Percentiles rank a stretch among this genome's conserved stretches.
Conservation (phyloP, 2,113 vertebrate genomes). For the Proterorhinus semilunaris region DNA sequence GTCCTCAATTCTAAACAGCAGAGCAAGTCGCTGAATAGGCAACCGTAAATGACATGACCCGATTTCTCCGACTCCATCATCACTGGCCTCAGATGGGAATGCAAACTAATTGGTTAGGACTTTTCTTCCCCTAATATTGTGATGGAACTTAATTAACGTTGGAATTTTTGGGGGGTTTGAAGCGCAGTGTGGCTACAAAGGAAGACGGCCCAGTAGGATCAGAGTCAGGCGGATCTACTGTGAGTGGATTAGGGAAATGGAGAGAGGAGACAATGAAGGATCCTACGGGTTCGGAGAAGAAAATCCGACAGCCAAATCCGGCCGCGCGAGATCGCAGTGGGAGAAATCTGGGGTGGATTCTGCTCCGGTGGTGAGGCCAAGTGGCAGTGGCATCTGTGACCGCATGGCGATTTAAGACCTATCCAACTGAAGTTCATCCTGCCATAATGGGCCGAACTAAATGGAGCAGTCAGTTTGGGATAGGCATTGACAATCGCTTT, state of each 20-base stretch:
- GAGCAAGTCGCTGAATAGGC: constrained; percentile 20
- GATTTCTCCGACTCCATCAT: constrained; percentile 60
- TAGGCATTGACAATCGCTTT: neutral
- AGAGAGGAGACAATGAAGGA: constrained; percentile 36
- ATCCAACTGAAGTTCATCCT: constrained; percentile 39
- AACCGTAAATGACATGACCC: constrained; percentile 58
- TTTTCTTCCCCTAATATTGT: constrained; percentile 48
- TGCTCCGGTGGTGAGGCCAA: constrained; percentile 18
- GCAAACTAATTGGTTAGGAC: constrained; percentile 58
- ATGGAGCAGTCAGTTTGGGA: neutral
- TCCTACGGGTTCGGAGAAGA: constrained; percentile 29
- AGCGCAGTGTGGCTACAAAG: constrained; percentile 38
- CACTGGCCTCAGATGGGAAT: constrained; percentile 50
- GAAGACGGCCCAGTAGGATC: constrained; percentile 47
- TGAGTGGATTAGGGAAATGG: constrained; percentile 58
- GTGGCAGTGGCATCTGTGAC: constrained; percentile 46
- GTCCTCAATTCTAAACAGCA: constrained; percentile 24
- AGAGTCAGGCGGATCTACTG: constrained; percentile 48
- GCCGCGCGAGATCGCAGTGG: constrained; percentile 28
- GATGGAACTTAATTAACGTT: constrained; percentile 60
- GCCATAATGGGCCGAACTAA: constrained; percentile 8
- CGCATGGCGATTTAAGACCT: constrained; percentile 48
- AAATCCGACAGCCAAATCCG: constrained; percentile 41
- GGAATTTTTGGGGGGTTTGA: constrained; percentile 18
- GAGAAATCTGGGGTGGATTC: constrained; percentile 29